These are phyloP conservation scores for Seladonia tumulorum DNA, from an alignment of 2,888 invertebrate genomes.

Conservation along the genomic window DNA sequence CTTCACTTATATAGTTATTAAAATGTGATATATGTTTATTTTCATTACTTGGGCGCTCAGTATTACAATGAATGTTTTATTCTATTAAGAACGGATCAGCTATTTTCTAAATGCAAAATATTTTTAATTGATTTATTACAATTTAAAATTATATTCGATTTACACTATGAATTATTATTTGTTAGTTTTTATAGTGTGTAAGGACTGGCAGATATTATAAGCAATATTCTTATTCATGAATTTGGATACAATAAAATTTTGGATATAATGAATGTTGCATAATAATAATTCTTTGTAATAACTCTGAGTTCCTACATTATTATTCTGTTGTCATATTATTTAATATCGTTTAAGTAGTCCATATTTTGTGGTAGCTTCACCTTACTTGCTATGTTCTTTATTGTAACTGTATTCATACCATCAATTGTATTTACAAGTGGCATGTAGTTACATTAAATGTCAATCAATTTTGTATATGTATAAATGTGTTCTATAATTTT, in stretches of 20 bases:
- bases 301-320: slow-evolving; percentile 48
- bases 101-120: not conserved
- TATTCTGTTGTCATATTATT: slow-evolving; percentile 54
- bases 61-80: slow-evolving; percentile 62
- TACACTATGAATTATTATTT: not conserved
- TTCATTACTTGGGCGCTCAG: slow-evolving; percentile 49
- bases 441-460: slow-evolving; percentile 45
- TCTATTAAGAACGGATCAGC: not conserved
- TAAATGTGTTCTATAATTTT: slow-evolving; percentile 37
- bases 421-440: slow-evolving; percentile 32
- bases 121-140: not conserved
- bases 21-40: slow-evolving; percentile 51
- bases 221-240: not conserved
- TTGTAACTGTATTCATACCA: slow-evolving; percentile 46
- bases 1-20: slow-evolving; percentile 56
- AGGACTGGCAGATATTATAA: not conserved
- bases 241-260: not conserved
- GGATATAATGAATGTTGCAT: not conserved
- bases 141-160: not conserved
- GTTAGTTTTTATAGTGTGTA: slow-evolving; percentile 1
- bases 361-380: slow-evolving; percentile 55
- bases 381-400: slow-evolving; percentile 46
- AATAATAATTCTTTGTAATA: slow-evolving; percentile 63
- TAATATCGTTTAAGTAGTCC: slow-evolving; percentile 59
- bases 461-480: slow-evolving; percentile 35